These are phyloP conservation scores for Hemitrygon akajei DNA, from an alignment of 2,797 vertebrate species.

Conservation along the genomic window DNA sequence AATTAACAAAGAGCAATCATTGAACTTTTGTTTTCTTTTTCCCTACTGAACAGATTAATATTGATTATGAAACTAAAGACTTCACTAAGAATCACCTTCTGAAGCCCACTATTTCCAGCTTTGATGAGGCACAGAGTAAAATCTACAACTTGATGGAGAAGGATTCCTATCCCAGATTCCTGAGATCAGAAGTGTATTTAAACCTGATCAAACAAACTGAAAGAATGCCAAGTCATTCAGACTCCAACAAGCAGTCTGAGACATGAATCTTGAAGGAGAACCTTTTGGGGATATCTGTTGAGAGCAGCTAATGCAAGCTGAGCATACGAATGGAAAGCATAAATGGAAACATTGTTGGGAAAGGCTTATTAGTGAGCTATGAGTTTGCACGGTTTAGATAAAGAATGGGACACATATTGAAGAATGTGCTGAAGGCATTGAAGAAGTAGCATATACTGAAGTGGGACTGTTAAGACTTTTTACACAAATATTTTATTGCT, in stretches of 20 bases:
- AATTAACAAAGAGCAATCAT: not conserved
- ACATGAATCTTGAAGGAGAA: not conserved
- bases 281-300: not conserved
- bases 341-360: not conserved
- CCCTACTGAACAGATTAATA: slow-evolving; percentile 17
- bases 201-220: slow-evolving; percentile 20
- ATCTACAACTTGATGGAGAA: slow-evolving; percentile 35
- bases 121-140: slow-evolving; percentile 24
- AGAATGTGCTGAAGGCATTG: not conserved
- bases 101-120: not conserved
- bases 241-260: not conserved
- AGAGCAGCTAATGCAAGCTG: not conserved
- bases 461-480: not conserved
- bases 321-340: not conserved
- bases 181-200: slow-evolving; percentile 18
- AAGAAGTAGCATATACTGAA: not conserved
- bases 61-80: slow-evolving; percentile 36
- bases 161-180: slow-evolving; percentile 23
- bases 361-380: not conserved
- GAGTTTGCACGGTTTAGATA: not conserved
- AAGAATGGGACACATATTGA: not conserved
- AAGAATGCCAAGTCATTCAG: not conserved
- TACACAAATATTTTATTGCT: slow-evolving; percentile 10
- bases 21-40: not conserved
- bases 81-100: not conserved